Evolutionary conservation across 2,113 vertebrate genomes (phyloP), one percentile per base, ranked within the genome.

Genomic region (Edolisoma coerulescens): DNA sequence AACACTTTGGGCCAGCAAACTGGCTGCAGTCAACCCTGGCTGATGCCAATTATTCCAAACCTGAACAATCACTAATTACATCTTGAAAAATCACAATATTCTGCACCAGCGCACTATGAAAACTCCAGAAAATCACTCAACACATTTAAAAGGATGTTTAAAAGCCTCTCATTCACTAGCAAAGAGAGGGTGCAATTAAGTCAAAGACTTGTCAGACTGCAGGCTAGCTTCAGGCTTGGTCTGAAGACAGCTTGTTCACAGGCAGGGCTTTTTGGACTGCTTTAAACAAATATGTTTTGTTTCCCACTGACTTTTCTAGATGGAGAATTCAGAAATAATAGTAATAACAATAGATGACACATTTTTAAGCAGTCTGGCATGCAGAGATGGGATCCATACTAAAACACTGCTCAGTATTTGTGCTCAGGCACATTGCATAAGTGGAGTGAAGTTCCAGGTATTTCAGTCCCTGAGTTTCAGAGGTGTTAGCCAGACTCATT

Each of bases 231-330:
- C 71, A 81, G 69, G 18, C 18, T 89, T 85, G 24, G 32, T 92
- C 85, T 87, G 87, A 91, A 93, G 49, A 61, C n/a, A 85, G 47
- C 22, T 45, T 89, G 16, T 68, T 87, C 49, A 63, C 24, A 54
- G 22, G 70, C 4, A 92, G 54, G 41, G 16, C 27, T 90, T 96
- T 80, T 65, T 54, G 65, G 52, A 71, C 83, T 77, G 56, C 89
- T 91, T 95, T 52, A 85, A 88, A 84, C 19, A 87, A 64, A 86
- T 81, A 54, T 9, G 21, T 93, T 91, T 85, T 87, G 12, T 47
- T 69, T 95, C 53, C 87, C 59, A 95, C 59, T 85, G 30, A 20
- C 84, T 94, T 96, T 97, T 59, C 60, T 97, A 82, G 82, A 88
- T 47, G 49, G 47, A 93, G 17, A 87, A 91, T 60, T 95, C 80